A percentile compares a stretch with the other conserved stretches of the same genome.
Conservation (phyloP, 2,797 vertebrate genomes). For the Anguilla marmorata region DNA sequence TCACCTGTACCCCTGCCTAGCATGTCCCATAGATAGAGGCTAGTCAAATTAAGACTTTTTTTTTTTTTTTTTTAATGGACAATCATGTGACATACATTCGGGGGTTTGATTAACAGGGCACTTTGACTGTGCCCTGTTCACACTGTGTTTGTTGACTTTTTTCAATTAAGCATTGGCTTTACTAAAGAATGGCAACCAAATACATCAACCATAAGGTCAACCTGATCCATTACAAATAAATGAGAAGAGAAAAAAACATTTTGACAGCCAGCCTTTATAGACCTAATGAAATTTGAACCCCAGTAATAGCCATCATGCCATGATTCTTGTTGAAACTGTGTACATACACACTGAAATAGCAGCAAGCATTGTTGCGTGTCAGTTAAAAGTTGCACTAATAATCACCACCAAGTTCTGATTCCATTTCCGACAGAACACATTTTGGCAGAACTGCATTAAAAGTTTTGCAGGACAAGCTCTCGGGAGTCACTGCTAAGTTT, state of each 20-base stretch:
- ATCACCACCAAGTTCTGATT: neutral
- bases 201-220: neutral
- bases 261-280: neutral
- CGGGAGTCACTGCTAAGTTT: neutral
- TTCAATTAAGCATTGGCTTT: neutral
- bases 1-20: neutral
- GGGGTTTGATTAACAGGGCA: neutral
- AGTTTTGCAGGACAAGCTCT: neutral
- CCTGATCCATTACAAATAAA: neutral
- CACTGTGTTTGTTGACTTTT: neutral
- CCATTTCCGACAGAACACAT: neutral
- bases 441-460: conserved; percentile 1
- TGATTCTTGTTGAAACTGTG: neutral
- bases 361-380: neutral
- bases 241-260: neutral
- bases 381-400: neutral
- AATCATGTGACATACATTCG: neutral
- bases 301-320: neutral
- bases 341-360: neutral
- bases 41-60: neutral
- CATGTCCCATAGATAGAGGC: neutral
- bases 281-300: neutral
- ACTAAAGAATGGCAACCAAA: neutral
- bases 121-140: neutral
- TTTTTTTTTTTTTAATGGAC: neutral